These are phyloP conservation scores for Idaea straminata DNA, from an alignment of 2,888 invertebrate species.

Conservation along the genomic window DNA sequence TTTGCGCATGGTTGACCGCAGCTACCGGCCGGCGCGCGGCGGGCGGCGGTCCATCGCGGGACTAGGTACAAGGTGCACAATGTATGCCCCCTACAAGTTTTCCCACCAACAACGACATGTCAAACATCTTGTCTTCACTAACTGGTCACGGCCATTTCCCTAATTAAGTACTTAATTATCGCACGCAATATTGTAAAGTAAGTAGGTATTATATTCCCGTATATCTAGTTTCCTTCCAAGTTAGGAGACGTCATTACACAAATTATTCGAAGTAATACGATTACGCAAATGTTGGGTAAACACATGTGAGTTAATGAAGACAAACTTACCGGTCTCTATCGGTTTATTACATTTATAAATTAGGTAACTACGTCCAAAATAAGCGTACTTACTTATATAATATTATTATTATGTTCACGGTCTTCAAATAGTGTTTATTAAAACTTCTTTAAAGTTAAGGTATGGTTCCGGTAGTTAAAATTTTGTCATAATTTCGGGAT, in stretches of 20 bases:
- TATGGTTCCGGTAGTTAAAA: no score
- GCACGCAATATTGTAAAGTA: neutral
- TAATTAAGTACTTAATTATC: neutral
- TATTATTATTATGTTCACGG: no score
- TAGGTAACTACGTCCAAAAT: no score
- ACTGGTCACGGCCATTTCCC: neutral
- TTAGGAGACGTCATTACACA: conserved; percentile 1
- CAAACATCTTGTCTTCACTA: neutral
- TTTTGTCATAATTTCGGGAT: no score
- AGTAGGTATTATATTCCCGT: neutral
- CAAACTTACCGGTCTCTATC: neutral
- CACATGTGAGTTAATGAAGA: neutral
- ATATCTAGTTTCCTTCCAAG: neutral
- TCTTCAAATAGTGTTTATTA: no score
- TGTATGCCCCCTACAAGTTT: no score
- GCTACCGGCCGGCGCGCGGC: no score
- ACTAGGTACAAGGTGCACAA: no score
- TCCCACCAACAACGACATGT: neutral
- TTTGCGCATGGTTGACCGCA: no score
- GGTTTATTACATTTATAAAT: neutral
- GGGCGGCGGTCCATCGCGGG: no score
- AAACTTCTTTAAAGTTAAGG: no score
- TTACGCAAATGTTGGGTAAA: neutral
- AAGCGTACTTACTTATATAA: no score
- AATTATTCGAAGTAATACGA: neutral